Evolutionary conservation across 1,140 invertebrate genomes (phyloP), one percentile per base, ranked within the genome.

Genomic region (Tetramorium parvispinum): DNA sequence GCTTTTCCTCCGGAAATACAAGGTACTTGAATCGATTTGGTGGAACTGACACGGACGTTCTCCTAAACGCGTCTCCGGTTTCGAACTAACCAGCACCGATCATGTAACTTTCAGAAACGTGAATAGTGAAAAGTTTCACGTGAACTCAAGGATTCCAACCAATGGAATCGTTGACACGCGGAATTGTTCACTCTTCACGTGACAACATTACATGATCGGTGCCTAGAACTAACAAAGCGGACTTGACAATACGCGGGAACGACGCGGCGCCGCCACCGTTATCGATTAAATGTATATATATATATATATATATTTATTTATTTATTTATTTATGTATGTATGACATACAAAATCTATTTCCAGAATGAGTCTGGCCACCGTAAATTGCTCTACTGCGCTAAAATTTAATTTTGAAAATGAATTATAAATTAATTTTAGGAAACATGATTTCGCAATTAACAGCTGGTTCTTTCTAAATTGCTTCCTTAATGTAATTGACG

Each of bases 211-310:
- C n/a, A n/a, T n/a, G n/a, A n/a, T n/a, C n/a, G n/a, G n/a, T n/a
- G n/a, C n/a, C n/a, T n/a, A n/a, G n/a, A n/a, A n/a, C n/a, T 13
- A n/a, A 46, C 40, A 46, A 46, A n/a, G 10, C 2, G 4, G 16
- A 40, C 8, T n/a, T 49, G 21, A 43, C 37, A 46, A 53, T 46
- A 40, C 55, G 75, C 75, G 75, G 75, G 75, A 76, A 77, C 51
- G 51, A 37, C n/a, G 21, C 32, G 32, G 13, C 71, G 32, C n/a
- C 18, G n/a, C 55, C 55, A n/a, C 55, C 55, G 21, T 10, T 24
- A n/a, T 21, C 7, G 10, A n/a, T 51, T 18, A 27, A 24, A 53
- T n/a, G n/a, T n/a, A n/a, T n/a, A n/a, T n/a, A n/a, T n/a, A n/a
- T n/a, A n/a, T n/a, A n/a, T n/a, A n/a, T n/a, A n/a, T n/a, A n/a